phyloP scores from a whole-genome alignment of 2,888 invertebrate species.

The Crossocerus cetratus region DNA sequence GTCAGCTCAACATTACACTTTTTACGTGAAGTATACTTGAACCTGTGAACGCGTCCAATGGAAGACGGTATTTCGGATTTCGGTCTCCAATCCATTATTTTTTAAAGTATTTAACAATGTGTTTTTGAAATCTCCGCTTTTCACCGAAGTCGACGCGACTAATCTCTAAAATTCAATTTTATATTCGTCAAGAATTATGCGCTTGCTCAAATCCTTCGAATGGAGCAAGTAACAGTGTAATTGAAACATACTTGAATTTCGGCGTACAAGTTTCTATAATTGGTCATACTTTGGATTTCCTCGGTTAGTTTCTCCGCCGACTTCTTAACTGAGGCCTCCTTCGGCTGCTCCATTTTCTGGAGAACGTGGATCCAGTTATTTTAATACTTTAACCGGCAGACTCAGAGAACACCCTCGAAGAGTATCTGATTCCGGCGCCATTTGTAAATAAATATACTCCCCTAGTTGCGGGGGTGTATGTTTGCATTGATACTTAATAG shows the following conservation, averaged over 20 bases:
- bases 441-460: constrained; percentile 70
- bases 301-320: constrained; percentile 88
- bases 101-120: constrained; percentile 87
- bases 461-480: not conserved
- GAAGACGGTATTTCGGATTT: constrained; percentile 90
- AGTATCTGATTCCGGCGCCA: constrained; percentile 60
- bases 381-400: no score
- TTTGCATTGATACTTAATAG: not conserved
- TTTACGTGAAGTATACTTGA: not conserved
- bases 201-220: no score
- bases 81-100: constrained; percentile 88
- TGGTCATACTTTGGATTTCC: constrained; percentile 86
- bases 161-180: constrained; percentile 81
- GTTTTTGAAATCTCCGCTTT: constrained; percentile 87
- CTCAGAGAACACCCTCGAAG: not conserved
- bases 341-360: constrained; percentile 66
- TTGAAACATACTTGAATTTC: constrained; percentile 84
- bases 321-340: constrained; percentile 84
- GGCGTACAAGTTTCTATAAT: constrained; percentile 87
- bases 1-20: not conserved
- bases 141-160: constrained; percentile 86
- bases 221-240: no score
- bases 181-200: not conserved
- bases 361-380: no score
- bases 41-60: constrained; percentile 85